Evolutionary conservation across 2,113 vertebrate genomes (phyloP), one percentile per base, ranked within the genome.

Genomic region (Todiramphus saurophagus): DNA sequence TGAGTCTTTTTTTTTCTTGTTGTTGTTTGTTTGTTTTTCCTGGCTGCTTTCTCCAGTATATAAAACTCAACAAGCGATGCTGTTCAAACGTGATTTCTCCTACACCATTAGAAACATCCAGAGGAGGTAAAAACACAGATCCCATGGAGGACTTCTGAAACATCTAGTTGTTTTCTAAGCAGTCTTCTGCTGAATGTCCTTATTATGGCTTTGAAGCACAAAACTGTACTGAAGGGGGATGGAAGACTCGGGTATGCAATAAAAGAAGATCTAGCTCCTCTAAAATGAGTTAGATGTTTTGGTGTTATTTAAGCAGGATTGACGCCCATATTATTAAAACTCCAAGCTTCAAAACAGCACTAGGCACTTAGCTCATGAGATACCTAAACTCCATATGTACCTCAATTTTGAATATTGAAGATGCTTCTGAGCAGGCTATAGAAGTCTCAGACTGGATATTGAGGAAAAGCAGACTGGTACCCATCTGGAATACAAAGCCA

Each of bases 351-450:
- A 48, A 75, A 90, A 16, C 3, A 64, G 2, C 33, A 15, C 9
- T 43, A 27, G n/a, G 2, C 8, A 23, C 4, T 68, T 56, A 37
- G 14, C 14, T 59, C 10, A 18, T 37, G 6, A 46, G 7, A 56
- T 60, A 39, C 6, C 20, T 43, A 56, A 89, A 14, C 7, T 51
- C 25, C 0, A 0, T 41, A 20, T 14, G 4, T 24, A 41, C 5
- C 14, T 53, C 18, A 43, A 35, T 51, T 73, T 69, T 53, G 5
- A 46, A 51, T 39, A 62, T 18, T 33, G n/a, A 62, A 70, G 11
- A 4, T 33, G 2, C 14, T 63, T 23, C 48, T 41, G 20, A 55
- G 41, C 9, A 63, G 24, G 15, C 7, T 48, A 10, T 9, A 58
- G 13, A 85, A 67, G 9, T 31, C 35, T 69, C 19, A 24, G 1